Base-by-base conservation (phyloP, 2,113 vertebrate species). In the Callithrix jacchus region DNA sequence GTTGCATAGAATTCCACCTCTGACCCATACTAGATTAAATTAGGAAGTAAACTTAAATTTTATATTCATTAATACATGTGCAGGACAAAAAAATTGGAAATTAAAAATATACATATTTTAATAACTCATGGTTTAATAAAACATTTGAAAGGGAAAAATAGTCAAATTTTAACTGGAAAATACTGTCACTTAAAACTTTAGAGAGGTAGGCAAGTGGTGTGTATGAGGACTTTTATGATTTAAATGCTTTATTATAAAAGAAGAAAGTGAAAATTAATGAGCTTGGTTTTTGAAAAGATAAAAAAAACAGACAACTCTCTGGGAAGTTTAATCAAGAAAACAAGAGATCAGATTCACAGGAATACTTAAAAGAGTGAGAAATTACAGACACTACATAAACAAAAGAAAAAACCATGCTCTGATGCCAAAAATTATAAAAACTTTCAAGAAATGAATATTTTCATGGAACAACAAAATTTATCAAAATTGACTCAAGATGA, bases 31-130 rank as follows among this genome's bases (percentile, higher is more conserved):
- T 49, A 80, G 76, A 58, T 40, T 79, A 79, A 88, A 73, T 68
- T 68, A 27, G 93, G 76, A 91, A 68, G 70, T 9, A 64, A 56
- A 73, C 6, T 76, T 30, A 77, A 84, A 76, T 56, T 87, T 92
- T 47, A 90, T 10, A 73, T 20, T 80, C 32, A 64, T 7, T 5
- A 2, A 73, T 54, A 93, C 6, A 83, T 17, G 25, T 71, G 16
- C 3, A 76, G 58, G n/a, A 54, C 14, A 70, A 71, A 86, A 40
- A 17, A 90, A 52, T 54, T 30, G 74, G 45, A 89, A 40, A 25
- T 81, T 89, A 73, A 90, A 83, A 94, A 73, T n/a, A 40, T 2
- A 58, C 80, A 14, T 64, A 64, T 96, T 91, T 95, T 11, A 84
- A 56, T 87, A 74, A 84, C 4, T 47, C 7, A 12, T 52, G 8